Evolutionary conservation across 2,888 invertebrate species (phyloP), one percentile per base, ranked within the genome.

Genomic region (Pediacus dermestoides): DNA sequence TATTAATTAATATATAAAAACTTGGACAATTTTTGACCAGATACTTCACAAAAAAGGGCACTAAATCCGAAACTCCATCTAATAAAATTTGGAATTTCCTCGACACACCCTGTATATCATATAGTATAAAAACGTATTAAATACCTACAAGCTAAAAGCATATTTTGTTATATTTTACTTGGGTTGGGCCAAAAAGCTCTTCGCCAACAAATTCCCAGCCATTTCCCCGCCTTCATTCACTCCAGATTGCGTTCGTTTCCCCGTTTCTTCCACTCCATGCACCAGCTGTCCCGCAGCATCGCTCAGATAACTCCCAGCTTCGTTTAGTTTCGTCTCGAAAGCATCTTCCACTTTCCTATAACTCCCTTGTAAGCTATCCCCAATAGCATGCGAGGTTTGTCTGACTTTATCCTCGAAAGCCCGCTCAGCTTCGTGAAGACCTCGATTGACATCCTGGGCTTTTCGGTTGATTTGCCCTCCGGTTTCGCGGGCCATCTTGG

Each of bases 401-500:
- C 51, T 41, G 6, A 56, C 10, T 34, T 50, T 42, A 35, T 50
- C 46, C 30, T 52, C 56, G 18, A 53, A 13, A 2, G 42, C 39
- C 7, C 47, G 46, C 43, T 54, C 56, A 8, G 52, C 52, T 21
- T 53, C 35, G 11, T 53, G 51, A n/a, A 58, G 37, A n/a, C 53
- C 50, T 2, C 45, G 44, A 37, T 48, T 55, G 9, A 52, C 30
- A 31, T 51, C 42, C 7, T 52, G 47, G 8, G 50, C 48, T 25
- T 44, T 44, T 37, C 53, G 48, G 4, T 30, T 37, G 26, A 48
- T 38, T 16, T 38, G 43, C 11, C 34, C 35, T 7, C 42, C 12
- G 25, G 21, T 6, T 12, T 12, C 16, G n/a, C 13, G 10, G 21
- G 10, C 12, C 10, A 26, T n/a, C 6, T 8, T 26, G 8, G 13